phyloP scores from a whole-genome alignment of 2,797 vertebrate species.

The Sphenodon punctatus region DNA sequence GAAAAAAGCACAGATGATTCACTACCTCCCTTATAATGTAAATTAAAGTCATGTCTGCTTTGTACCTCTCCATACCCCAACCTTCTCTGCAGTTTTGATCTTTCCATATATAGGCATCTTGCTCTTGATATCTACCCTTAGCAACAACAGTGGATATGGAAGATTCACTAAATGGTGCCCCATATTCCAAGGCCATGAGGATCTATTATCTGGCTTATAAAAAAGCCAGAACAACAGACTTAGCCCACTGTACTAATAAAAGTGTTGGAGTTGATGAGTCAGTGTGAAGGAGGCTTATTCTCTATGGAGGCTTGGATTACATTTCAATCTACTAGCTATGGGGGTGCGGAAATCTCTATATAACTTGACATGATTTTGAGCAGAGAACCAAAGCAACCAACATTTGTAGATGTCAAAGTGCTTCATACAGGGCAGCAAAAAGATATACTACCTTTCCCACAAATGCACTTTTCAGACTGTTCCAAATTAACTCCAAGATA shows the following conservation, averaged over 20 bases:
- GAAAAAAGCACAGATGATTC: neutral
- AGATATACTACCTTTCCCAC: neutral
- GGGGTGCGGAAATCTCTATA: neutral
- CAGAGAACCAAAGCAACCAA: no score
- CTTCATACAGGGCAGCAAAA: neutral
- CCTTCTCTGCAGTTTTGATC: neutral
- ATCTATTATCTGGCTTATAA: neutral
- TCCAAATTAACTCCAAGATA: neutral
- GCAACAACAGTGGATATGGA: neutral
- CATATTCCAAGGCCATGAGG: neutral
- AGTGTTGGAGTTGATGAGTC: neutral
- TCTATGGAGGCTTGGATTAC: neutral
- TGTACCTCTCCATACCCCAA: neutral
- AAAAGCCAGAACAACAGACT: neutral
- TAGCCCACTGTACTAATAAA: neutral
- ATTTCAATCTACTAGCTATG: neutral
- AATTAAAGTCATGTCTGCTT: neutral
- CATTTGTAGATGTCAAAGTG: no score
- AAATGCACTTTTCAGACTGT: neutral
- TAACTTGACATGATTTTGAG: neutral
- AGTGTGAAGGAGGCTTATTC: neutral
- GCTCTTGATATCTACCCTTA: neutral
- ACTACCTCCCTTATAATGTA: neutral
- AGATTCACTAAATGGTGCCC: neutral
- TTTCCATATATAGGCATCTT: neutral